Evolutionary conservation across 2,113 vertebrate genomes (phyloP).

Genomic region (Python bivittatus): DNA sequence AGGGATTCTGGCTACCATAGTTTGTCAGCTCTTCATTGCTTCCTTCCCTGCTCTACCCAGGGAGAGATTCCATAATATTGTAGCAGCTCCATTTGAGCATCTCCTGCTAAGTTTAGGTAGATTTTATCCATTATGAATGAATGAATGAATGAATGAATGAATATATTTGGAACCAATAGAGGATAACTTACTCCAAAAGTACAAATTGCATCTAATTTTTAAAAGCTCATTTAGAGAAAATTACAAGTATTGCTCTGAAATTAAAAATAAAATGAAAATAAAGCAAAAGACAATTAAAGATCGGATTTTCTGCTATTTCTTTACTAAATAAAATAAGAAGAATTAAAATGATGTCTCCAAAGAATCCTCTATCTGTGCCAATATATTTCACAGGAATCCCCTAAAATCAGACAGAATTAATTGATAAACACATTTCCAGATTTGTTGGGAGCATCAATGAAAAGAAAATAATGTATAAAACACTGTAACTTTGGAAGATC

Average conservation of each 20-base stretch:
- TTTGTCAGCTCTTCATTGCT: slow-evolving; percentile 1
- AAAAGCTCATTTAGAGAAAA: slow-evolving; percentile 46
- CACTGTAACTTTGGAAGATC: background rate
- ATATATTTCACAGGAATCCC: background rate
- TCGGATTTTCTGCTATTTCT: slow-evolving; percentile 33
- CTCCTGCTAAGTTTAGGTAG: slow-evolving; percentile 3
- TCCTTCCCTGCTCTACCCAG: background rate
- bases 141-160: slow-evolving; percentile 38
- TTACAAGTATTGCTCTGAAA: slow-evolving; percentile 42
- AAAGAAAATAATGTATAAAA: slow-evolving; percentile 22
- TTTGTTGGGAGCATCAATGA: background rate
- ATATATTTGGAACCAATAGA: slow-evolving; percentile 26
- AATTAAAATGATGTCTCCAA: slow-evolving; percentile 38
- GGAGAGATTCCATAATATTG: background rate
- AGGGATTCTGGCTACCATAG: background rate
- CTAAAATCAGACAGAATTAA: slow-evolving; percentile 20
- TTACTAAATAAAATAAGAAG: slow-evolving; percentile 31
- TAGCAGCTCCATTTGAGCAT: slow-evolving; percentile 11
- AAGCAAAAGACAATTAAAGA: slow-evolving; percentile 21
- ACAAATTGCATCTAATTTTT: slow-evolving; percentile 23
- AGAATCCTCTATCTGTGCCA: slow-evolving; percentile 43
- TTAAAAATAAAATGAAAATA: slow-evolving; percentile 20
- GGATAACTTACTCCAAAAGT: slow-evolving; percentile 6
- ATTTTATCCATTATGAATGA: slow-evolving; percentile 24
- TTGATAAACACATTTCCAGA: slow-evolving; percentile 29